Evolutionary conservation across 2,888 invertebrate species (phyloP).

Genomic region (Aphidoletes aphidimyza): DNA sequence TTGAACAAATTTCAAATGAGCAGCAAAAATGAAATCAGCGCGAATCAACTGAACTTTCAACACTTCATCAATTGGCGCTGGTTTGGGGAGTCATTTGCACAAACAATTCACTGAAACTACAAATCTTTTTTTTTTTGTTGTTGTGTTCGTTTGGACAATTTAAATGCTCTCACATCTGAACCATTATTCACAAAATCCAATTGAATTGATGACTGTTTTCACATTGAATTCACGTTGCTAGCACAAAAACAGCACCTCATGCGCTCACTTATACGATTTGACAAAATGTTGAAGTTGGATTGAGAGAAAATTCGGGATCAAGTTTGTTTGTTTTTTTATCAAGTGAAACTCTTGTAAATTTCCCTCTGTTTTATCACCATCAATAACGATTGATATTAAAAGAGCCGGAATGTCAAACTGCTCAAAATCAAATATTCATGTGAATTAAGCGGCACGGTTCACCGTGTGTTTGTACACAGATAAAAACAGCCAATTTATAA

Average conservation of each 20-base stretch:
- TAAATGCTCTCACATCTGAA: not conserved
- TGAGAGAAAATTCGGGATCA: constrained; percentile 4
- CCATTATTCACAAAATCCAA: not conserved
- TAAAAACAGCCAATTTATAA: constrained; percentile 32
- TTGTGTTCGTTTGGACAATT: not conserved
- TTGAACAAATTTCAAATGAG: not conserved
- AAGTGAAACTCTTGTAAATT: not conserved
- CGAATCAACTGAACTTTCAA: not conserved
- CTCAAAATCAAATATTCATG: constrained; percentile 18
- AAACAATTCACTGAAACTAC: not conserved
- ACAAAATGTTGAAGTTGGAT: no score
- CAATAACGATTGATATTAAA: no score
- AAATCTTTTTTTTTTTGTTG: not conserved
- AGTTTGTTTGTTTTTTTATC: no score
- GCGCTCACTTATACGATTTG: no score
- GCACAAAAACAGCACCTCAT: no score
- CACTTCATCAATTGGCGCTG: constrained; percentile 36
- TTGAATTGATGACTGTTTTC: no score
- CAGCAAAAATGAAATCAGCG: not conserved
- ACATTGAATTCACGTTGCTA: no score
- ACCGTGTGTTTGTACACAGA: not conserved
- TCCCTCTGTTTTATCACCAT: no score
- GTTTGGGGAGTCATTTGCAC: constrained; percentile 14
- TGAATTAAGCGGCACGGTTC: not conserved
- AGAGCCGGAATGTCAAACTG: no score